Conservation (phyloP, 2,113 vertebrate genomes). For the Rhinichthys klamathensis region DNA sequence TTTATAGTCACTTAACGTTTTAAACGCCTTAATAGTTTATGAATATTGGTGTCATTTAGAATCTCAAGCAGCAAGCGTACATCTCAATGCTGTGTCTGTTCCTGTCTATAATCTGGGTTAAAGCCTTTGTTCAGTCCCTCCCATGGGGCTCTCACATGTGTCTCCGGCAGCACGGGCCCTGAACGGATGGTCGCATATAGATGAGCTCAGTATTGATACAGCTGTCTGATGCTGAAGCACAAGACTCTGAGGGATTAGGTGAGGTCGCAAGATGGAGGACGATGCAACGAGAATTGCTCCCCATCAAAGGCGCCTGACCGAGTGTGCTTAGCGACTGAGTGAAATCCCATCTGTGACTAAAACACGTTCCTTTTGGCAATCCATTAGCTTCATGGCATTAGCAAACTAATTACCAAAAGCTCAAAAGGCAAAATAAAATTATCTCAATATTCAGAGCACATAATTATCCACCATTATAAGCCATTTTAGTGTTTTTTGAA, state of each 20-base stretch:
- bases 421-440: conserved; percentile 34
- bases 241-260: conserved; percentile 20
- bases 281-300: background rate
- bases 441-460: conserved; percentile 19
- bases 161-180: conserved; percentile 16
- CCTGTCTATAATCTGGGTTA: background rate
- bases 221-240: conserved; percentile 30
- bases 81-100: background rate
- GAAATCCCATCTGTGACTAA: conserved; percentile 38
- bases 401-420: conserved; percentile 35
- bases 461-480: conserved; percentile 22
- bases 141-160: conserved; percentile 12
- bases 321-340: background rate
- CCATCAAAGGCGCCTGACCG: background rate
- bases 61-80: background rate
- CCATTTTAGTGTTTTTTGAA: conserved; percentile 2
- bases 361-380: conserved; percentile 31
- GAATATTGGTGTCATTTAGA: background rate
- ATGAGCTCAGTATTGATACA: conserved; percentile 31
- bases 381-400: conserved; percentile 32
- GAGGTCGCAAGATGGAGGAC: conserved; percentile 28
- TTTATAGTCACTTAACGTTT: background rate
- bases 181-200: conserved; percentile 36
- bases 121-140: conserved; percentile 22
- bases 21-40: conserved; percentile 23